Conservation (phyloP, 2,797 vertebrate genomes). For the Squalus acanthias region DNA sequence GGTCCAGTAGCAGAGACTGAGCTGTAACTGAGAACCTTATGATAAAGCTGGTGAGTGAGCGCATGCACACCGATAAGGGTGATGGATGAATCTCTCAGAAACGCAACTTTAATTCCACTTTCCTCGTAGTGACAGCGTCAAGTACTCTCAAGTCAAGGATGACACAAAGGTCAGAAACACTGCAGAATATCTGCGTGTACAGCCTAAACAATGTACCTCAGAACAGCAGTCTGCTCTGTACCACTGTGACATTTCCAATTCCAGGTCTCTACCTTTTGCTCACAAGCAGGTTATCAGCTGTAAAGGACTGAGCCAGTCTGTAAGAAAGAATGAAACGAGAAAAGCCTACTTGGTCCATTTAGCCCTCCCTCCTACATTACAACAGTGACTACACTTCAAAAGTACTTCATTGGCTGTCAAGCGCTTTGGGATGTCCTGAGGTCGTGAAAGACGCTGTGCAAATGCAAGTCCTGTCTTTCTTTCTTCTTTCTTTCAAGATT, state of each 20-base stretch:
- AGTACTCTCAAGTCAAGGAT: slow-evolving; percentile 29
- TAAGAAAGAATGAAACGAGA: not conserved
- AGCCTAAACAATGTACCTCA: not conserved
- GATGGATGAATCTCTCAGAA: slow-evolving; percentile 19
- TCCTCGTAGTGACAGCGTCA: slow-evolving; percentile 20
- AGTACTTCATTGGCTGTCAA: not conserved
- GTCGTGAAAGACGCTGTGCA: not conserved
- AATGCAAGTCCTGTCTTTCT: not conserved
- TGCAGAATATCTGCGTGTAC: slow-evolving; percentile 6
- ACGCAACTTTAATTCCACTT: slow-evolving; percentile 11
- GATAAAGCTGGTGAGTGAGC: not conserved
- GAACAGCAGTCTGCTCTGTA: not conserved
- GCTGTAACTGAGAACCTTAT: not conserved
- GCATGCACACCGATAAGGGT: not conserved
- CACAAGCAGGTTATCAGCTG: not conserved
- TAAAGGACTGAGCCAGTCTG: not conserved
- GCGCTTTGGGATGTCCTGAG: not conserved
- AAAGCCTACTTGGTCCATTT: not conserved
- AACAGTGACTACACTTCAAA: not conserved
- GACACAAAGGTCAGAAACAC: slow-evolving; percentile 24
- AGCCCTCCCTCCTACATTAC: not conserved
- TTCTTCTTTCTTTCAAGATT: too few species aligned
- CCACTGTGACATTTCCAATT: not conserved
- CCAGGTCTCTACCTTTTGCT: not conserved
- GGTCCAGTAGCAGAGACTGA: too few species aligned